Base-by-base conservation (phyloP, 35 echinoderm and acorn worm genomes). In the Nesometra sesokonis region DNA sequence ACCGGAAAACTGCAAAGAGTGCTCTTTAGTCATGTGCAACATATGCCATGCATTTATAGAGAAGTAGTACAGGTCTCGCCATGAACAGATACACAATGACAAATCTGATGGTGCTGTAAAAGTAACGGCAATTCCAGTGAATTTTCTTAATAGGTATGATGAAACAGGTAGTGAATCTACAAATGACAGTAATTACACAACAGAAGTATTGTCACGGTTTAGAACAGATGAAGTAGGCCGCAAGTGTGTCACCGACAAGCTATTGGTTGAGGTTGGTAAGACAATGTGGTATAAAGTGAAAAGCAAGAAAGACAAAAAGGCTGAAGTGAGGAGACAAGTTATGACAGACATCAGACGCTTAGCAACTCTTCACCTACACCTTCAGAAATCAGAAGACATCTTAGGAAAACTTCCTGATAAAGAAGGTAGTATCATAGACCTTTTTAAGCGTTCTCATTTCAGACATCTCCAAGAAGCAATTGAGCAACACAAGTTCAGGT, bases 41-140 rank as follows among this genome's bases (percentile, higher is more conserved):
- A 76, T 76, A 76, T 76, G 57, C 57, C 57, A 76, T 76, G 57
- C 57, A 76, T 76, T 76, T n/a, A 76, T 76, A 76, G 57, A 76
- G 57, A 76, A 76, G 57, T 17, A 76, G 57, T 76, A 76, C n/a
- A 76, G 57, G n/a, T 76, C 13, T 76, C 57, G 57, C 57, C 57
- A 76, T 76, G 57, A 76, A 76, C 57, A 76, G 57, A 76, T 76
- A 76, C 57, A 76, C 57, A 76, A 76, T 76, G 57, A 76, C 57
- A 76, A 76, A 76, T 76, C 57, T 76, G 57, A 76, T 76, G 57
- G 13, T 76, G 57, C 57, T 76, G 57, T 76, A 76, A 76, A n/a
- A 76, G 57, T 76, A 76, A 76, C 57, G 13, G 13, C 57, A 76
- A 76, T 76, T n/a, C 57, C 57, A 76, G 57, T 76, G 57, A 13